Evolutionary conservation across 2,797 vertebrate genomes (phyloP).

Genomic region (Crenuchus spilurus): DNA sequence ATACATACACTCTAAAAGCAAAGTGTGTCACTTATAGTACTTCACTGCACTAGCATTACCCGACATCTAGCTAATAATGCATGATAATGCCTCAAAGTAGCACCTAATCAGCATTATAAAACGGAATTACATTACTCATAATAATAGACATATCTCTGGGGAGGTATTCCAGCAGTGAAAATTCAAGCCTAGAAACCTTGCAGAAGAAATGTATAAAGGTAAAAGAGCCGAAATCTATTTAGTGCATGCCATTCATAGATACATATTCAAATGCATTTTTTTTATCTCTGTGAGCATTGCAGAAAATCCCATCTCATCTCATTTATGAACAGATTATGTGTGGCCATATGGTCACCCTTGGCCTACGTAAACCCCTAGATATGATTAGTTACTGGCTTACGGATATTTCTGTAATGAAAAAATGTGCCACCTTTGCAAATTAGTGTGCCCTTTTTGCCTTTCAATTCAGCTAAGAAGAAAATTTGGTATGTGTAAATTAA

Average conservation of each 20-base stretch:
- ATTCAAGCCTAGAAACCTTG: not conserved
- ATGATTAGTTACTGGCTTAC: conserved; percentile 60
- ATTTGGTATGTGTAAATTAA: conserved; percentile 42
- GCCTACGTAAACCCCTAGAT: conserved; percentile 59
- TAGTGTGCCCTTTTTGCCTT: conserved; percentile 48
- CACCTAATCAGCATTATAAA: not conserved
- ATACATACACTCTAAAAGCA: not conserved
- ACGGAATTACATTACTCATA: not conserved
- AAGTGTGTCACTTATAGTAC: not conserved
- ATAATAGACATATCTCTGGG: not conserved
- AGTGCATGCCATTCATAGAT: conserved; percentile 41
- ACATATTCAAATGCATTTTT: conserved; percentile 52
- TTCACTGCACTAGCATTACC: not conserved
- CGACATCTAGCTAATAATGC: not conserved
- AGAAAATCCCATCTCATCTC: conserved; percentile 62
- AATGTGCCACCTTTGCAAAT: conserved; percentile 55
- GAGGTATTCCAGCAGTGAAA: not conserved
- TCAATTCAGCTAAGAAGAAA: conserved; percentile 43
- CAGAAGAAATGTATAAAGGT: conserved; percentile 33
- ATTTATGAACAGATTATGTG: conserved; percentile 62
- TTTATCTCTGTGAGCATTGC: conserved; percentile 48
- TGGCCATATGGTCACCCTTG: conserved; percentile 61
- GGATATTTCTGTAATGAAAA: conserved; percentile 62
- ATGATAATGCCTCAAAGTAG: not conserved
- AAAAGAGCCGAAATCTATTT: conserved; percentile 32